Base-by-base conservation (phyloP, 2,113 vertebrate species). In the Paradisaea rubra region DNA sequence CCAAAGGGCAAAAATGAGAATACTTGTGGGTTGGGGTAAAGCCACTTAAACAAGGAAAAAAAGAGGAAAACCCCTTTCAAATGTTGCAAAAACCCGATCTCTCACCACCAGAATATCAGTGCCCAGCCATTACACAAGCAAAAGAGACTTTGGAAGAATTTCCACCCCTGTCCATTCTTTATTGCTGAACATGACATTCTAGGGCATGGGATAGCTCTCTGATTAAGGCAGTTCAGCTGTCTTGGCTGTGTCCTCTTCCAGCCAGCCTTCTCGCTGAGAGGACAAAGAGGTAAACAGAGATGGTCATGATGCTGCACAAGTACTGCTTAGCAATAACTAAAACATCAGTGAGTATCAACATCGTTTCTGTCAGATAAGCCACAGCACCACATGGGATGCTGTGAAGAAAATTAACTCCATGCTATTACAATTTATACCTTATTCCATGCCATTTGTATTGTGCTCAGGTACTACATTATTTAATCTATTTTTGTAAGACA, bases 221-320 rank as follows among this genome's bases (percentile, higher is more conserved):
- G 27, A 23, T 56, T 47, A 47, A 37, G 53, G 70, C 23, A 61
- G 21, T 42, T 63, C 45, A 42, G 7, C 37, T 73, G 23, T 42
- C 45, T n/a, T 60, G 23, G 10, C 15, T 74, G 12, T 25, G 9
- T 53, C 3, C 12, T 42, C 5, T 52, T 21, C 7, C 35, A 81
- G 10, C 5, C 16, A 80, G 13, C 7, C 42, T 68, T 23, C n/a
- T 54, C 0, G 0, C 33, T 60, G 18, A 13, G 3, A 20, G 14
- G 3, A 37, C 17, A 69, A 17, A 54, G 25, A 42, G 25, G 61
- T 20, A 78, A 84, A 39, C 1, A 69, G 44, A 72, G 14, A 33
- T 53, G 9, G 3, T 45, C 13, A 41, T 73, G 35, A 21, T 45
- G 25, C 19, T 27, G 8, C 45, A 11, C 25, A 68, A 66, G 14